Percentiles rank a stretch among this genome's conserved stretches.
These are phyloP conservation scores for Andrena trimmerana DNA, from an alignment of 2,888 invertebrate genomes.

Conservation along the genomic window DNA sequence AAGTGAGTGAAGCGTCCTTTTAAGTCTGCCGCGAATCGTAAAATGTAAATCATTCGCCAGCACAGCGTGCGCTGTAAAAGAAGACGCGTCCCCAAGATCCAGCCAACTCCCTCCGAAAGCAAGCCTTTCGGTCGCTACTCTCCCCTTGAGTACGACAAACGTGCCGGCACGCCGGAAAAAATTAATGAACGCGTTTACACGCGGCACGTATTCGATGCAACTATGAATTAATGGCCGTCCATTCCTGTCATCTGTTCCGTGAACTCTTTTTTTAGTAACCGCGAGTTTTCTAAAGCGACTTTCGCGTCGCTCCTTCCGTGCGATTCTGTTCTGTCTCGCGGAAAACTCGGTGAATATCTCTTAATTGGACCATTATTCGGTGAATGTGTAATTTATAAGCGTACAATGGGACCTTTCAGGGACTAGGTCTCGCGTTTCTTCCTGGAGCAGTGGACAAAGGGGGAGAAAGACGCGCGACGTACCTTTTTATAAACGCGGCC, in stretches of 20 bases:
- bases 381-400: constrained; percentile 28
- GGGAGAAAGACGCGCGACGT: not conserved
- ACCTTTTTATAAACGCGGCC: constrained; percentile 9
- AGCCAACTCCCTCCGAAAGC: too few species aligned
- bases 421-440: not conserved
- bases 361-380: constrained; percentile 45
- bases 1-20: constrained; percentile 55
- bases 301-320: not conserved
- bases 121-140: too few species aligned
- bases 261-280: constrained; percentile 9
- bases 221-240: not conserved
- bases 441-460: not conserved
- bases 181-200: constrained; percentile 56
- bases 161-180: constrained; percentile 45
- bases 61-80: too few species aligned
- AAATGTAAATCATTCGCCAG: too few species aligned
- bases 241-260: constrained; percentile 20
- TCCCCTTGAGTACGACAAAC: constrained; percentile 21
- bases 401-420: constrained; percentile 17
- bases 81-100: too few species aligned
- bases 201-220: constrained; percentile 30
- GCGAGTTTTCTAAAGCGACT: constrained; percentile 23
- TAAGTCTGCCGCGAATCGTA: not conserved
- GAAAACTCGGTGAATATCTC: constrained; percentile 1
- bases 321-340: not conserved